Evolutionary conservation across 2,113 vertebrate genomes (phyloP).

Genomic region (Lathamus discolor): DNA sequence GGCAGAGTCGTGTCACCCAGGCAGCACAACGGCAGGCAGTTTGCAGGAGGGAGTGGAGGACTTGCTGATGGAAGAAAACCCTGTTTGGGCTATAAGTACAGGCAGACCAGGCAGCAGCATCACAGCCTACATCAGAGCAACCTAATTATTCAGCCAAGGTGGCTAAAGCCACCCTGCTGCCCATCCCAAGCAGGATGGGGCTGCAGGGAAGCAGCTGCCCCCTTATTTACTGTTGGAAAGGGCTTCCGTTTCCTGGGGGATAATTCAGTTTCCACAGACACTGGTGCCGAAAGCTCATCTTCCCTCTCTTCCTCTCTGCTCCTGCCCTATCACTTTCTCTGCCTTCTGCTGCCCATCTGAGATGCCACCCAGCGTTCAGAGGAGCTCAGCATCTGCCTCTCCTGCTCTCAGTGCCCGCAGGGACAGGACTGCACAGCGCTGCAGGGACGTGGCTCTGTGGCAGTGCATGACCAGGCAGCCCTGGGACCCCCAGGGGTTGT

Average conservation of each 20-base stretch:
- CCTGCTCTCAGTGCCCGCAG: fast-evolving
- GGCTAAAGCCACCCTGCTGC: background rate
- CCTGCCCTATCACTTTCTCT: background rate
- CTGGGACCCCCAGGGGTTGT: background rate
- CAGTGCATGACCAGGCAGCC: background rate
- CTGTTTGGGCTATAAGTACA: background rate
- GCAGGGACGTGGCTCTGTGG: fast-evolving
- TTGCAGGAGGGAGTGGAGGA: background rate
- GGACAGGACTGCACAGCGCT: background rate
- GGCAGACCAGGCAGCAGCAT: background rate
- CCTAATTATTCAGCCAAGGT: background rate
- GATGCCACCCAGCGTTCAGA: background rate
- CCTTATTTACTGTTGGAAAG: background rate
- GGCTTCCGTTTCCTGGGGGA: background rate
- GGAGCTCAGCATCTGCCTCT: background rate
- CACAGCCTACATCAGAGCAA: background rate
- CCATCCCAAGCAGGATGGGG: background rate
- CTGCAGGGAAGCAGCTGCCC: background rate
- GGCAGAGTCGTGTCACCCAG: background rate
- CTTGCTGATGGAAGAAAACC: background rate
- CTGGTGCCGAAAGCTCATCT: background rate
- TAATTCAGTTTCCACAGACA: background rate
- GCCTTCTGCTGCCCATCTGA: background rate
- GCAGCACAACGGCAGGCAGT: background rate
- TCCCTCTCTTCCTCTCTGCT: background rate